Percentiles rank a stretch among this genome's conserved stretches.
These are phyloP conservation scores for Polyodon spathula DNA, from an alignment of 2,113 vertebrate species.

Conservation along the genomic window DNA sequence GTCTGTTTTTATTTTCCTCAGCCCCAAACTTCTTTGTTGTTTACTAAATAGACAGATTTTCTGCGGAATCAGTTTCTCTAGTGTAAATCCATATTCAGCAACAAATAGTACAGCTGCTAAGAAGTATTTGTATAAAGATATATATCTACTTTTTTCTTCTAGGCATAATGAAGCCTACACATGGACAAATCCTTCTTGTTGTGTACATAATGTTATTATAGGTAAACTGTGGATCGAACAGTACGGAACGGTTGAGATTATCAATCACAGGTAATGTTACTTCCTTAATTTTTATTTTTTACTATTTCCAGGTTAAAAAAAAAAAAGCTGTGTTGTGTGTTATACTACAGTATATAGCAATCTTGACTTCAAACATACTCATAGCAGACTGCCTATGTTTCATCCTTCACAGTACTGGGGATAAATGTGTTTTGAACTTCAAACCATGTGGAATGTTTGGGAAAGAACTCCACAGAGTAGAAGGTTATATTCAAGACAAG, in stretches of 20 bases:
- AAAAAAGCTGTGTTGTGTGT: neutral
- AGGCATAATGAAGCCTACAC: conserved; percentile 88
- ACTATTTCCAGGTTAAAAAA: too few species aligned
- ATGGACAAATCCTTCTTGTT: conserved; percentile 91
- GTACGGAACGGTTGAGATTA: conserved; percentile 81
- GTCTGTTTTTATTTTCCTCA: too few species aligned
- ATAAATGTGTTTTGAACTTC: conserved; percentile 87
- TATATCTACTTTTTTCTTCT: conserved; percentile 19
- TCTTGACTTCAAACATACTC: too few species aligned
- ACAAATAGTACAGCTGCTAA: too few species aligned
- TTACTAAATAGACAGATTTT: too few species aligned
- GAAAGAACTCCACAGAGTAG: conserved; percentile 88
- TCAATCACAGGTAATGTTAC: conserved; percentile 95
- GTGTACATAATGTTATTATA: conserved; percentile 90
- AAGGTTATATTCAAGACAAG: conserved; percentile 87
- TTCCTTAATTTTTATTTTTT: neutral
- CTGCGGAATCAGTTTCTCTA: too few species aligned
- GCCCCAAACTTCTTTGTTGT: too few species aligned
- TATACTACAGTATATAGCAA: too few species aligned
- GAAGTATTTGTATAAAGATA: too few species aligned
- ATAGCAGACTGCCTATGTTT: too few species aligned
- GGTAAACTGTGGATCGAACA: conserved; percentile 97
- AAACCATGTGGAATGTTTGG: conserved; percentile 87
- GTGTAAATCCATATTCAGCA: too few species aligned
- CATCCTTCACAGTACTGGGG: conserved; percentile 85